Evolutionary conservation across 2,888 invertebrate genomes (phyloP).

Genomic region (Drosophila mettleri): DNA sequence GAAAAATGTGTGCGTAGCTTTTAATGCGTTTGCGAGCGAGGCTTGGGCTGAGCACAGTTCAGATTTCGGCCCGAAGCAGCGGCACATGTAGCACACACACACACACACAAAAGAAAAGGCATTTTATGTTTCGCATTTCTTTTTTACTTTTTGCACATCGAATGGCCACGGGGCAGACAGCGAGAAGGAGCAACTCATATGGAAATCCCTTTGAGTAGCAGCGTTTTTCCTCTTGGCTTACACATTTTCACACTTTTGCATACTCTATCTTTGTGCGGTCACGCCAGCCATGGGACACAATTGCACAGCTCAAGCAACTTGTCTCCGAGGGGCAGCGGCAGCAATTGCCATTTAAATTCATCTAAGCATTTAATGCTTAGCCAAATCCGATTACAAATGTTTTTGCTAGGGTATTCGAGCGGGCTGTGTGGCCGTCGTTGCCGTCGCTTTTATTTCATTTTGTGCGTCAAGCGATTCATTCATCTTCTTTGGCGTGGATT

Average conservation of each 20-base stretch:
- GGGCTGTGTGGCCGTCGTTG: background rate
- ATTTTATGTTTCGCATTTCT: constrained; percentile 16
- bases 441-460: constrained; percentile 38
- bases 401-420: constrained; percentile 22
- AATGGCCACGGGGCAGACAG: constrained; percentile 56
- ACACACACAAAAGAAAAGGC: background rate
- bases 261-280: constrained; percentile 18
- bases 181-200: constrained; percentile 61
- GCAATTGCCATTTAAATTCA: background rate
- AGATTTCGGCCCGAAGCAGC: constrained; percentile 36
- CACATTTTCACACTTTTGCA: constrained; percentile 53
- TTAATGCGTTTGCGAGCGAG: constrained; percentile 64
- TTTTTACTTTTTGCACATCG: constrained; percentile 22
- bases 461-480: constrained; percentile 71
- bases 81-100: constrained; percentile 38
- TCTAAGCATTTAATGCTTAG: background rate
- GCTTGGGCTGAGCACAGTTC: constrained; percentile 7
- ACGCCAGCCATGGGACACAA: background rate
- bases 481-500: constrained; percentile 77
- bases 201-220: constrained; percentile 72
- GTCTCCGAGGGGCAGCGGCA: background rate
- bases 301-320: background rate
- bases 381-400: background rate
- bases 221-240: constrained; percentile 39
- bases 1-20: constrained; percentile 67